Evolutionary conservation across 1,140 invertebrate species (phyloP).

Genomic region (Calephelis nemesis): DNA sequence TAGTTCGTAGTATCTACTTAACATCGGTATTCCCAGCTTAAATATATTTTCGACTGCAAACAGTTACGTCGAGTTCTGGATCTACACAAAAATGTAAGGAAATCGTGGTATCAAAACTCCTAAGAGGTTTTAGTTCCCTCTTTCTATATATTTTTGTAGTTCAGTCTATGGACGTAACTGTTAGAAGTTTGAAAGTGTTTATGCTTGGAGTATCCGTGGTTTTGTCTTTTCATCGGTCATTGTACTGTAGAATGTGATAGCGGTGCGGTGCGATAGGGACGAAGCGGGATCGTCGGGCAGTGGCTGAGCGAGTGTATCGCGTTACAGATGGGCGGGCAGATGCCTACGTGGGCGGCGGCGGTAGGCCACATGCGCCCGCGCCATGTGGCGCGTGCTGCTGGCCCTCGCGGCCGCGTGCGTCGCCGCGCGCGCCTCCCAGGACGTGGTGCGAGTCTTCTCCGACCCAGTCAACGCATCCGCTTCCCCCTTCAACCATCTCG

Average conservation of each 20-base stretch:
- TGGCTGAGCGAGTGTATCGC: slow-evolving; percentile 70
- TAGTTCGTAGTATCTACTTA: too few relatives aligned
- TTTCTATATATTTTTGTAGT: too few relatives aligned
- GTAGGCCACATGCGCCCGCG: slow-evolving; percentile 71
- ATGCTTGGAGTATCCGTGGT: too few relatives aligned
- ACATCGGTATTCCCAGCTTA: too few relatives aligned
- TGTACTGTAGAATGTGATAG: slow-evolving; percentile 43
- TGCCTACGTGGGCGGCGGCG: slow-evolving; percentile 60
- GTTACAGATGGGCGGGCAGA: slow-evolving; percentile 70
- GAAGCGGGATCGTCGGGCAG: slow-evolving; percentile 52
- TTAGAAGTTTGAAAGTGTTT: too few relatives aligned
- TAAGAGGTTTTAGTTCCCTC: too few relatives aligned
- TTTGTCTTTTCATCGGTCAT: background rate
- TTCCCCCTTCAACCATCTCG: slow-evolving; percentile 89
- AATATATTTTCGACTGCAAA: too few relatives aligned
- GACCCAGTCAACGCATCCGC: slow-evolving; percentile 80
- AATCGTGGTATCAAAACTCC: too few relatives aligned
- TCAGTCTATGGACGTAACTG: too few relatives aligned
- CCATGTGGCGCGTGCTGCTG: slow-evolving; percentile 76
- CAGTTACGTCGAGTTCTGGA: too few relatives aligned
- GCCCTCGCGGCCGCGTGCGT: slow-evolving; percentile 70
- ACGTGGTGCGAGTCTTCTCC: slow-evolving; percentile 84
- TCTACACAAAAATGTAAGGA: too few relatives aligned
- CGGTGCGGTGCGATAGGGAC: slow-evolving; percentile 70
- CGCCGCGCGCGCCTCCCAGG: slow-evolving; percentile 75